These are phyloP conservation scores for Geococcyx californianus DNA, from an alignment of 2,113 vertebrate genomes.

Conservation along the genomic window DNA sequence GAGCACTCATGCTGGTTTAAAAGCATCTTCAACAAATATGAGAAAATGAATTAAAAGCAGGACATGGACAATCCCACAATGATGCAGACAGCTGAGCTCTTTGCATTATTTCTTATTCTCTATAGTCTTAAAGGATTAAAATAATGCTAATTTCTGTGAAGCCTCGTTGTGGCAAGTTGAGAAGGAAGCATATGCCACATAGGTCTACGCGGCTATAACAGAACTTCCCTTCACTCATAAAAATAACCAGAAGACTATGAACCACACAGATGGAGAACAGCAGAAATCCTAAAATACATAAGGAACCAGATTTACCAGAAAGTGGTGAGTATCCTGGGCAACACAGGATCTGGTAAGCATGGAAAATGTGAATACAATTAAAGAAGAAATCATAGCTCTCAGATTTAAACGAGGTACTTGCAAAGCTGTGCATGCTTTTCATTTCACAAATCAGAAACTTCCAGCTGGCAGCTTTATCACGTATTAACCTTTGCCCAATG, in stretches of 20 bases:
- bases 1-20: not conserved
- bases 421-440: not conserved
- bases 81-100: not conserved
- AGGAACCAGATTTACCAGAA: not conserved
- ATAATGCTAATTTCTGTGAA: constrained; percentile 21
- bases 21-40: constrained; percentile 32
- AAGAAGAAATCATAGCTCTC: not conserved
- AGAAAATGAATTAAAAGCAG: constrained; percentile 35
- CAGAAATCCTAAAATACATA: not conserved
- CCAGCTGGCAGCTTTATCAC: not conserved
- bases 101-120: not conserved
- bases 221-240: not conserved
- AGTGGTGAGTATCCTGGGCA: not conserved
- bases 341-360: not conserved
- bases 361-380: not conserved
- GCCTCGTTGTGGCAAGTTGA: not conserved
- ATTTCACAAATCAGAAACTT: not conserved
- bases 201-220: not conserved
- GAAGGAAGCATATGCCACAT: not conserved
- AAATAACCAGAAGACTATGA: not conserved
- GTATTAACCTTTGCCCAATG: not conserved
- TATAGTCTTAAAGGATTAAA: not conserved
- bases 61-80: not conserved
- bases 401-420: not conserved
- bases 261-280: not conserved